Evolutionary conservation across 2,113 vertebrate genomes (phyloP).

Genomic region (Vicugna pacos): DNA sequence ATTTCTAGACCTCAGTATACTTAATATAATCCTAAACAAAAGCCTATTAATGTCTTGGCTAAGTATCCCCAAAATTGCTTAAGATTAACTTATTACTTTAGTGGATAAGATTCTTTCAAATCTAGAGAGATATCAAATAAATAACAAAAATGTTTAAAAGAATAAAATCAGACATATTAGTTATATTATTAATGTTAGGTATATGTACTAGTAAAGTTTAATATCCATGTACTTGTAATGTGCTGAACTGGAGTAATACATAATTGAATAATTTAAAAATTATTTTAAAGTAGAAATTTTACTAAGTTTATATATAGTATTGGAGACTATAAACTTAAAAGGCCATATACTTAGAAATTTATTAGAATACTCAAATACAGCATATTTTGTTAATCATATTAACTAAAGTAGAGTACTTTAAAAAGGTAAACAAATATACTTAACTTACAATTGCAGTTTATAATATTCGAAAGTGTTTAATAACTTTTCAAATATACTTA

Average conservation of each 20-base stretch:
- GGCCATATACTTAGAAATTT: conserved; percentile 15
- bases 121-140: conserved; percentile 45
- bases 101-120: neutral
- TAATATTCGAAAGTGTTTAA: conserved; percentile 3
- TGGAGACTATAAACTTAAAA: neutral
- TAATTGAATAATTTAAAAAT: neutral
- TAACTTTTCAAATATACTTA: neutral
- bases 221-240: neutral
- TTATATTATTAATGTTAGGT: neutral
- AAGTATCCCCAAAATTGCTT: neutral
- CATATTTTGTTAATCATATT: neutral
- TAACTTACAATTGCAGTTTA: conserved; percentile 11
- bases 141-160: neutral
- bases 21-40: neutral
- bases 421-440: neutral
- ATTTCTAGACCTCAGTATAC: neutral
- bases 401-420: neutral
- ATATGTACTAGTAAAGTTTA: neutral
- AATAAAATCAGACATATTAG: neutral
- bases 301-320: neutral
- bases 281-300: conserved; percentile 17
- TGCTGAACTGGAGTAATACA: neutral
- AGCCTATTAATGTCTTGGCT: neutral
- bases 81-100: neutral
- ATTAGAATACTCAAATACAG: neutral